Percentiles rank a stretch among this genome's conserved stretches.
Conservation (phyloP, 2,888 invertebrate species). For the Drosophila anomelani region DNA sequence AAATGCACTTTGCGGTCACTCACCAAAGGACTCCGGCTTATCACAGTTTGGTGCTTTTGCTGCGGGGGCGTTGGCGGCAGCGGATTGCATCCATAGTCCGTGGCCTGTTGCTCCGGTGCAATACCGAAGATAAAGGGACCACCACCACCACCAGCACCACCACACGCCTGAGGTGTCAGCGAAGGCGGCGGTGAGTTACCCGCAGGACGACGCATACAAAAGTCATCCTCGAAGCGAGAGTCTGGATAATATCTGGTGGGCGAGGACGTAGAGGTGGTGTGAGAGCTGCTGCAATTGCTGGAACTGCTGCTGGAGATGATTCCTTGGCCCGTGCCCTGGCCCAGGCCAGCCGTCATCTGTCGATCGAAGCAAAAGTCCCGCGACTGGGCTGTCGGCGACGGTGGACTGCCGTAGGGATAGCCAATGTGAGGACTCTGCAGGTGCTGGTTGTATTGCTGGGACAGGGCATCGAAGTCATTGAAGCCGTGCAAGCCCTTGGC, state of each 20-base stretch:
- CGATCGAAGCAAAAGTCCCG: conserved; percentile 81
- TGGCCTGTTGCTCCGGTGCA: conserved; percentile 83
- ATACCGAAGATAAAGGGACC: conserved; percentile 87
- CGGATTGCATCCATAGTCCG: conserved; percentile 48
- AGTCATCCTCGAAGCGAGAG: conserved; percentile 83
- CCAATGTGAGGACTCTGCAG: conserved; percentile 83
- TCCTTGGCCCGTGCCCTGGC: conserved; percentile 22
- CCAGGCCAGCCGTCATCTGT: conserved; percentile 8
- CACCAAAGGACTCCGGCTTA: conserved; percentile 73
- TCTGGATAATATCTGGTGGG: conserved; percentile 53
- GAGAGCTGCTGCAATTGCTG: conserved; percentile 34
- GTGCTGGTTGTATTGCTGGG: conserved; percentile 83
- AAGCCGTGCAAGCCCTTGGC: conserved; percentile 83
- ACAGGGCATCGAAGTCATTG: conserved; percentile 84
- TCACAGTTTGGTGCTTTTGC: conserved; percentile 66
- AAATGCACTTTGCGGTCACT: conserved; percentile 37
- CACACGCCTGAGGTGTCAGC: conserved; percentile 4
- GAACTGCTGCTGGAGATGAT: conserved; percentile 58
- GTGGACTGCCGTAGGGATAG: conserved; percentile 84
- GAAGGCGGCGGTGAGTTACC: background rate
- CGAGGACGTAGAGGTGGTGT: conserved; percentile 40
- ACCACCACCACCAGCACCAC: conserved; percentile 72
- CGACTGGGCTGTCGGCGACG: conserved; percentile 82
- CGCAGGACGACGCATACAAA: conserved; percentile 59
- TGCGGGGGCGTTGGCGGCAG: conserved; percentile 24